These are phyloP conservation scores for Origma solitaria DNA, from an alignment of 2,113 vertebrate genomes.

Conservation along the genomic window DNA sequence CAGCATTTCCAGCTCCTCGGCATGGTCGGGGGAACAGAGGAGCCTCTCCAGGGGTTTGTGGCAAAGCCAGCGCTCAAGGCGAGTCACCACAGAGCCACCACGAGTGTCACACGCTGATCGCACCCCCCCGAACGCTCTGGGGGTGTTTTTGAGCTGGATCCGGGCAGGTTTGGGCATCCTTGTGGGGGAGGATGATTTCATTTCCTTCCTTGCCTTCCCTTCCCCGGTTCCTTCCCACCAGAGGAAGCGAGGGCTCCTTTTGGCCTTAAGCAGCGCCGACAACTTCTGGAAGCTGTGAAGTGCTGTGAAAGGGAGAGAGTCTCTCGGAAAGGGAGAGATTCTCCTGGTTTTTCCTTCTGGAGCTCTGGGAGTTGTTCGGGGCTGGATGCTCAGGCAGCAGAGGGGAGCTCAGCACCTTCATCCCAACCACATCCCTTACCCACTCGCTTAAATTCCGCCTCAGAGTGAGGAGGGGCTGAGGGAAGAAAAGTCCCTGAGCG, in stretches of 20 bases:
- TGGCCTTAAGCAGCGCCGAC: not conserved
- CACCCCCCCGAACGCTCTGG: fast-evolving
- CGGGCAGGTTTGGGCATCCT: not conserved
- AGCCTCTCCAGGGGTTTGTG: fast-evolving
- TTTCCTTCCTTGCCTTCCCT: not conserved
- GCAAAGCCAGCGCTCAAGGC: fast-evolving
- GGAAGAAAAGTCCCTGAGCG: fast-evolving
- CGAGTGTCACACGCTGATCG: fast-evolving
- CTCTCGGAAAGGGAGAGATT: not conserved
- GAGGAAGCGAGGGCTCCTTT: not conserved
- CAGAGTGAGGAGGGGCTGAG: not conserved
- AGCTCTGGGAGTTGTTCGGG: not conserved
- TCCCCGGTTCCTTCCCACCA: not conserved
- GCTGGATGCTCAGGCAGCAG: not conserved
- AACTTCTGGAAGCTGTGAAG: not conserved
- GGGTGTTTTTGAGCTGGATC: not conserved
- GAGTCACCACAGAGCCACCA: not conserved
- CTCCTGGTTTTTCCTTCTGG: not conserved
- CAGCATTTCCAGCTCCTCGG: not conserved
- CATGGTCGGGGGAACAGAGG: fast-evolving
- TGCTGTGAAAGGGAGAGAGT: too few species aligned
- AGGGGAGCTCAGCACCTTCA: not conserved
- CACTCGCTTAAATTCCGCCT: fast-evolving
- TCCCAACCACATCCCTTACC: not conserved
- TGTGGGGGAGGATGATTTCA: not conserved